Evolutionary conservation across 2,888 invertebrate genomes (phyloP).

Genomic region (Drosophila pseudotalamancana): DNA sequence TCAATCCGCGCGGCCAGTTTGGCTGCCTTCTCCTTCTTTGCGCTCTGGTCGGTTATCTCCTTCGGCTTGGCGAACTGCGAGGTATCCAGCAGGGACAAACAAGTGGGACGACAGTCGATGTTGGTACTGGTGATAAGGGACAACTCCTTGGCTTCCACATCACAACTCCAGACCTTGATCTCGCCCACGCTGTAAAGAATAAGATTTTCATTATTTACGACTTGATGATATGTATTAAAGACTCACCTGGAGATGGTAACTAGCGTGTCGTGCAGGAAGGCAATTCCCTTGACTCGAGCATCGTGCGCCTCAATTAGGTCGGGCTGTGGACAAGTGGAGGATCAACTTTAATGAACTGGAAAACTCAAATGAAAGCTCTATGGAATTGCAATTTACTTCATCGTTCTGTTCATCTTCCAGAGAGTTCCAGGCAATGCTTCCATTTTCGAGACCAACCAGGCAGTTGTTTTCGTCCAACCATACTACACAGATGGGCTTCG

Average conservation of each 20-base stretch:
- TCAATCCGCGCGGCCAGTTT: neutral
- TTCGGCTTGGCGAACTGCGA: constrained; percentile 57
- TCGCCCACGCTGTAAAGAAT: constrained; percentile 88
- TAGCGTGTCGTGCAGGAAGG: constrained; percentile 86
- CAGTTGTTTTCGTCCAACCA: constrained; percentile 89
- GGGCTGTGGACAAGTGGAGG: constrained; percentile 23
- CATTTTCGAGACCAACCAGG: constrained; percentile 90
- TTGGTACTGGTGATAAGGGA: constrained; percentile 86
- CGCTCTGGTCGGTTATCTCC: accelerated
- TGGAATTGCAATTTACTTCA: constrained; percentile 29
- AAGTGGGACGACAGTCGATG: constrained; percentile 90
- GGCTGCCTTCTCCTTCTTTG: neutral
- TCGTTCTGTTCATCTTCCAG: constrained; percentile 85
- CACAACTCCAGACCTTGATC: constrained; percentile 89
- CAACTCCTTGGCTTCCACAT: constrained; percentile 73
- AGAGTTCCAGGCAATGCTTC: constrained; percentile 87
- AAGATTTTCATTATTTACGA: neutral
- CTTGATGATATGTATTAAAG: neutral
- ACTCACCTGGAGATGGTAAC: constrained; percentile 88
- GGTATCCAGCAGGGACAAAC: constrained; percentile 87
- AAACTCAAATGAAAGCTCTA: neutral
- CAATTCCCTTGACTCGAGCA: constrained; percentile 89
- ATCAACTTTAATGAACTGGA: neutral
- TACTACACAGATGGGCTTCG: constrained; percentile 89
- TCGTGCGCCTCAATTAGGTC: constrained; percentile 86